phyloP scores from a whole-genome alignment of 1,140 invertebrate species.

The Solenopsis invicta region DNA sequence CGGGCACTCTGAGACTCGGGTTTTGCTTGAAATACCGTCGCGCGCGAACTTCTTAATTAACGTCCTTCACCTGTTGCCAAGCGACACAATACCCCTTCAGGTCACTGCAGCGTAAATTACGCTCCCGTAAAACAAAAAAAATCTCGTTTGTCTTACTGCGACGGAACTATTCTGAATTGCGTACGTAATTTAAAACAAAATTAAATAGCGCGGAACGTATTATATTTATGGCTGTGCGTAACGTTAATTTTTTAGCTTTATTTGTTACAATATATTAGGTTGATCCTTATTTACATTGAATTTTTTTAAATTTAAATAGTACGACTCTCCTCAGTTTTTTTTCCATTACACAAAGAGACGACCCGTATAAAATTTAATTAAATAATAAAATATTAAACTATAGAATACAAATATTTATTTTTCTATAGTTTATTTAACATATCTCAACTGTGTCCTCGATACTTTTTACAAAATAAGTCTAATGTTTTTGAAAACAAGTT shows the following conservation, averaged over 20 bases:
- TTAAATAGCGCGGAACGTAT: background rate
- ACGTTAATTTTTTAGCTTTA: background rate
- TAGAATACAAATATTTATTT: too few relatives aligned
- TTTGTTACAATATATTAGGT: too few relatives aligned
- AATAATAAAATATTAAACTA: too few relatives aligned
- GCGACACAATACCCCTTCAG: slow-evolving; percentile 36
- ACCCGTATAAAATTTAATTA: too few relatives aligned
- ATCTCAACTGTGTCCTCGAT: too few relatives aligned
- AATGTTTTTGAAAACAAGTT: too few relatives aligned
- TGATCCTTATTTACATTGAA: too few relatives aligned
- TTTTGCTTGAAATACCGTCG: slow-evolving; percentile 49
- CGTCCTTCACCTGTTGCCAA: slow-evolving; percentile 62
- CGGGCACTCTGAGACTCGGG: slow-evolving; percentile 15
- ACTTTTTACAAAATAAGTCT: too few relatives aligned
- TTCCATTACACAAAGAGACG: too few relatives aligned
- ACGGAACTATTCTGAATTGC: background rate
- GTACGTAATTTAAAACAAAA: background rate
- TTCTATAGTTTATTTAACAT: too few relatives aligned
- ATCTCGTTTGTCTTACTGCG: slow-evolving; percentile 1
- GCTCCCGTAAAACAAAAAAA: slow-evolving; percentile 1
- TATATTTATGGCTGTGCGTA: background rate
- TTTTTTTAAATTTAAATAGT: too few relatives aligned
- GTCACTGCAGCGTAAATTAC: slow-evolving; percentile 29
- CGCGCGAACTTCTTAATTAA: slow-evolving; percentile 64
- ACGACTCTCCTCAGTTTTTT: too few relatives aligned